A percentile compares a stretch with the other conserved stretches of the same genome.
These are phyloP conservation scores for Torymus aiolomorphi DNA, from an alignment of 2,888 invertebrate species.

Conservation along the genomic window DNA sequence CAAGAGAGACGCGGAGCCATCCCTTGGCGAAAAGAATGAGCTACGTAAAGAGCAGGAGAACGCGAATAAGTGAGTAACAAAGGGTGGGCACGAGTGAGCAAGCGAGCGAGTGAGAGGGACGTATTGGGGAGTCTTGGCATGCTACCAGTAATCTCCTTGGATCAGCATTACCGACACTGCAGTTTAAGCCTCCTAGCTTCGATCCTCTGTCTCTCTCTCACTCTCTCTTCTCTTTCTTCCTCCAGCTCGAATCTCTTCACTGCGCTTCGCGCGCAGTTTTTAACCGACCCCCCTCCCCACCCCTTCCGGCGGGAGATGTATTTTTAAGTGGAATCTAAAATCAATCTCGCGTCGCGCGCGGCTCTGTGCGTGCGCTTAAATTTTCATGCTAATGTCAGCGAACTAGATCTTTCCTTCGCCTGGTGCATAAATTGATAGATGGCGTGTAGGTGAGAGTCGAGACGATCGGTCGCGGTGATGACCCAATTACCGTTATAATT, in stretches of 20 bases:
- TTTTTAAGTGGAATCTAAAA: conserved; percentile 40
- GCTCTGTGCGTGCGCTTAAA: neutral
- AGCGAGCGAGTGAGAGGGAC: neutral
- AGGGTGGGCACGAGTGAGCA: neutral
- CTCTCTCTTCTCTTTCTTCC: neutral
- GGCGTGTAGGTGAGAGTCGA: neutral
- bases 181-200: conserved; percentile 48
- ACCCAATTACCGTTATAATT: no score
- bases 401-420: neutral
- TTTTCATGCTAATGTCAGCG: neutral
- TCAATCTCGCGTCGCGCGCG: neutral
- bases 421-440: neutral
- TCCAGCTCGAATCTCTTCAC: neutral
- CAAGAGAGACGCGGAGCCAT: neutral
- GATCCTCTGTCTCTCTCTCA: neutral
- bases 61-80: neutral
- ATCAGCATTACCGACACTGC: conserved; percentile 56
- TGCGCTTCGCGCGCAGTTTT: neutral
- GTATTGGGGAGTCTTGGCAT: conserved; percentile 51
- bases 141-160: conserved; percentile 54
- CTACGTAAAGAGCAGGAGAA: neutral
- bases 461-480: no score
- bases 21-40: neutral
- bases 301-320: conserved; percentile 5
- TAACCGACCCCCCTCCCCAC: neutral